Evolutionary conservation across 2,888 invertebrate genomes (phyloP).

Genomic region (Ophion slaviceki): DNA sequence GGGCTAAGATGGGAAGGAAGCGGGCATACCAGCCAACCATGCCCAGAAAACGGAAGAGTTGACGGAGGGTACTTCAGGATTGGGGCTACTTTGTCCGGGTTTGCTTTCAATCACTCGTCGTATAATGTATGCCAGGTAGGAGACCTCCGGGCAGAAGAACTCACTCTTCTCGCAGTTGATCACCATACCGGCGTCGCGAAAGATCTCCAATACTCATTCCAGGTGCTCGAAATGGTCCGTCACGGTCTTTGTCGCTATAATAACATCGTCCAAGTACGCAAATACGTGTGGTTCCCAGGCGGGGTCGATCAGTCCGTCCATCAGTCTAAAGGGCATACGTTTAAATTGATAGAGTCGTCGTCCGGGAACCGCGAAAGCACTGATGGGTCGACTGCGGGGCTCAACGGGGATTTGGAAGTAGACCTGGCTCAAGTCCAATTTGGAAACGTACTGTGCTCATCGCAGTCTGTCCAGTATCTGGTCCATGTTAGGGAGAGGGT

Average conservation of each 20-base stretch:
- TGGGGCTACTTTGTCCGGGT: no score
- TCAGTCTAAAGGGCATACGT: slow-evolving; percentile 19
- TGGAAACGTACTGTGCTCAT: background rate
- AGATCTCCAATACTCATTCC: no score
- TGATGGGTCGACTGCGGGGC: background rate
- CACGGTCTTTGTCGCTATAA: no score
- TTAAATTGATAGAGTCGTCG: background rate
- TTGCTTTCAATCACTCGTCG: no score
- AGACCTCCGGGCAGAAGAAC: no score
- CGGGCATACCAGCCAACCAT: background rate
- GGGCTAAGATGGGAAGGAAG: slow-evolving; percentile 13
- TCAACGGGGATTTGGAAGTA: slow-evolving; percentile 6
- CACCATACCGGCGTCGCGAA: no score
- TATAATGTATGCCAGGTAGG: no score
- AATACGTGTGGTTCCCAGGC: background rate
- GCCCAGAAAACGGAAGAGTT: background rate
- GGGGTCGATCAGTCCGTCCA: slow-evolving; percentile 6
- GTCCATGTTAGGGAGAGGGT: background rate
- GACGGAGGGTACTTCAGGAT: no score
- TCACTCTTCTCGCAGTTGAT: no score
- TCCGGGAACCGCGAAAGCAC: background rate
- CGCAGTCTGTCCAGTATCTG: background rate
- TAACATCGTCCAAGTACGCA: no score
- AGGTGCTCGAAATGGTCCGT: no score
- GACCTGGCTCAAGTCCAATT: slow-evolving; percentile 3